Conservation (phyloP, 2,797 vertebrate genomes). For the Acanthopagrus latus region DNA sequence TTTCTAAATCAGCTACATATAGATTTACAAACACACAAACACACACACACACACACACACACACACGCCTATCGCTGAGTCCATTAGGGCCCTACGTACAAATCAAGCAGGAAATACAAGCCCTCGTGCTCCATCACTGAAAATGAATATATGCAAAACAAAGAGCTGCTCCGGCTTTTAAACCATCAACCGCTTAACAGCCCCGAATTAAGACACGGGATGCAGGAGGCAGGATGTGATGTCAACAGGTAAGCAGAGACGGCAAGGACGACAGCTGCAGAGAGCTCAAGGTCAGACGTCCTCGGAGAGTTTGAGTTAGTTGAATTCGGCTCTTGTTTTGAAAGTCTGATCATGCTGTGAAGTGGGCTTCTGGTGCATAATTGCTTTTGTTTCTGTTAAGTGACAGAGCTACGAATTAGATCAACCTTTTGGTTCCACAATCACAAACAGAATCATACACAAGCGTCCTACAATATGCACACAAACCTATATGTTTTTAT, state of each 20-base stretch:
- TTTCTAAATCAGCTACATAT: conserved; percentile 79
- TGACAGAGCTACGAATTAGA: background rate
- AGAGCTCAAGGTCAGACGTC: conserved; percentile 46
- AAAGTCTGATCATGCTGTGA: conserved; percentile 5
- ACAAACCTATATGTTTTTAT: background rate
- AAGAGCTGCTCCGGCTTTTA: conserved; percentile 76
- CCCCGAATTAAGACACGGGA: conserved; percentile 54
- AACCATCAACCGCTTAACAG: conserved; percentile 73
- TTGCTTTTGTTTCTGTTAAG: background rate
- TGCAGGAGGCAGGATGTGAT: conserved; percentile 47
- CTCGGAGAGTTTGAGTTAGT: background rate
- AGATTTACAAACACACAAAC: conserved; percentile 74
- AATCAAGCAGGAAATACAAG: conserved; percentile 78
- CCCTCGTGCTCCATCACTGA: conserved; percentile 64
- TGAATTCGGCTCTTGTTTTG: background rate
- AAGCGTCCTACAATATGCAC: background rate
- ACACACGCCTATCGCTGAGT: conserved; percentile 41
- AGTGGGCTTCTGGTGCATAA: background rate
- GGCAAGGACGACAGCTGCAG: background rate
- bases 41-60: conserved; percentile 34
- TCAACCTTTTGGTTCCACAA: background rate
- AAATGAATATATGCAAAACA: conserved; percentile 83
- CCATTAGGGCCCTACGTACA: conserved; percentile 72
- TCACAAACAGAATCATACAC: background rate
- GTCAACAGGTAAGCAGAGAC: conserved; percentile 62